Evolutionary conservation across 2,888 invertebrate species (phyloP).

Genomic region (Aporophyla lueneburgensis): DNA sequence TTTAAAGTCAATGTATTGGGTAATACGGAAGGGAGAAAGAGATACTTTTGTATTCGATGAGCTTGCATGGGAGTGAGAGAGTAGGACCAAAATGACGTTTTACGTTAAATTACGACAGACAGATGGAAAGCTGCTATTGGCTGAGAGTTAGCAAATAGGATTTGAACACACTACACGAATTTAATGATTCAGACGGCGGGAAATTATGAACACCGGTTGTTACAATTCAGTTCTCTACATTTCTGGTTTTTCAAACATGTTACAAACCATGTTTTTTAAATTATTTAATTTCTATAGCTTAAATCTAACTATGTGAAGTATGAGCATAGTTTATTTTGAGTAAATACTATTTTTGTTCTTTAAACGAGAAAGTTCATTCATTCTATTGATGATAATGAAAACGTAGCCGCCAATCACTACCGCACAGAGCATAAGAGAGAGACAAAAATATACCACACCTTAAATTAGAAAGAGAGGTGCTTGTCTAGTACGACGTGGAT

Average conservation of each 20-base stretch:
- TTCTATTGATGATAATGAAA: constrained; percentile 51
- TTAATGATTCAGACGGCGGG: constrained; percentile 73
- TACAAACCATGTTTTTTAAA: background rate
- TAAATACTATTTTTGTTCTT: constrained; percentile 5
- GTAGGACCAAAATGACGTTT: constrained; percentile 73
- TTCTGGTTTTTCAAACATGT: background rate
- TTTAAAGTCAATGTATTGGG: constrained; percentile 75
- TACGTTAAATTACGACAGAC: constrained; percentile 89
- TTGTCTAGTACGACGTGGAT: constrained; percentile 73
- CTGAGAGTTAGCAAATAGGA: constrained; percentile 84
- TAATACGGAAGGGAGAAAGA: constrained; percentile 81
- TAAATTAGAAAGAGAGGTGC: constrained; percentile 68
- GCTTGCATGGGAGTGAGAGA: constrained; percentile 75
- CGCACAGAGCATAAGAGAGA: constrained; percentile 84
- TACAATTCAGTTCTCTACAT: constrained; percentile 6
- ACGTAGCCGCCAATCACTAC: constrained; percentile 78
- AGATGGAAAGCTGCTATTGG: constrained; percentile 94
- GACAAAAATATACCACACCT: constrained; percentile 68
- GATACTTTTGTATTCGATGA: constrained; percentile 51
- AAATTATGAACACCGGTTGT: constrained; percentile 71
- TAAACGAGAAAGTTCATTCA: constrained; percentile 61
- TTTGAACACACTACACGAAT: constrained; percentile 84
- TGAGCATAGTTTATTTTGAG: background rate
- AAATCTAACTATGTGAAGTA: background rate
- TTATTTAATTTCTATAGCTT: background rate